Evolutionary conservation across 2,888 invertebrate species (phyloP).

Genomic region (Rhingia campestris): DNA sequence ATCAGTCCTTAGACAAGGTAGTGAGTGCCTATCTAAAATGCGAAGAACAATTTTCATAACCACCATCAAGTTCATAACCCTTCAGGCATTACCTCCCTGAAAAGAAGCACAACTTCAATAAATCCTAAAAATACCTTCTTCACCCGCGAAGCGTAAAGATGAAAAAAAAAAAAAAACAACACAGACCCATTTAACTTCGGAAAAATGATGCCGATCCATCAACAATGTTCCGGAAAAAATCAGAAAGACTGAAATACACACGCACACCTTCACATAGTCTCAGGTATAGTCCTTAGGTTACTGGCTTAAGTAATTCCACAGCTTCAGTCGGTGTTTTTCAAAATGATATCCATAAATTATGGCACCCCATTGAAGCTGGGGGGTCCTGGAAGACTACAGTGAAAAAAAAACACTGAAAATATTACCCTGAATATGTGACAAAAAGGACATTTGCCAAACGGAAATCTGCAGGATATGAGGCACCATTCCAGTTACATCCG

Average conservation of each 20-base stretch:
- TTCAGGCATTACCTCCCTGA: conserved; percentile 31
- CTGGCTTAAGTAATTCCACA: conserved; percentile 52
- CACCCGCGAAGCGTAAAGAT: not conserved
- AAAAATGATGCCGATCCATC: conserved; percentile 68
- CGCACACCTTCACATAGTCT: not conserved
- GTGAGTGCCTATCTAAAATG: conserved; percentile 50
- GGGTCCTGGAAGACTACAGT: not conserved
- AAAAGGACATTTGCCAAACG: conserved; percentile 62
- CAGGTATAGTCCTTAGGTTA: conserved; percentile 15
- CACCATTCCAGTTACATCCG: conserved; percentile 44
- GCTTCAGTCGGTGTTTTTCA: conserved; percentile 36
- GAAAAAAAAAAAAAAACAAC: conserved; percentile 9
- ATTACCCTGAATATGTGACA: conserved; percentile 64
- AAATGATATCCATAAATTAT: conserved; percentile 71
- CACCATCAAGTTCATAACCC: conserved; percentile 25
- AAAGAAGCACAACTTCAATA: conserved; percentile 44
- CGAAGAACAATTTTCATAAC: conserved; percentile 43
- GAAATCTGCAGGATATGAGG: conserved; percentile 40
- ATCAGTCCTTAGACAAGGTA: conserved; percentile 39
- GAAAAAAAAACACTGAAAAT: conserved; percentile 39
- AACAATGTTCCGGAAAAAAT: conserved; percentile 49
- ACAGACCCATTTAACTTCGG: conserved; percentile 44
- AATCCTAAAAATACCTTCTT: conserved; percentile 31
- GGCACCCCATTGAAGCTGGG: conserved; percentile 27
- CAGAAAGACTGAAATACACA: conserved; percentile 30